Evolutionary conservation across 2,113 vertebrate species (phyloP), one percentile per base, ranked within the genome.

Genomic region (Phalacrocorax carbo): DNA sequence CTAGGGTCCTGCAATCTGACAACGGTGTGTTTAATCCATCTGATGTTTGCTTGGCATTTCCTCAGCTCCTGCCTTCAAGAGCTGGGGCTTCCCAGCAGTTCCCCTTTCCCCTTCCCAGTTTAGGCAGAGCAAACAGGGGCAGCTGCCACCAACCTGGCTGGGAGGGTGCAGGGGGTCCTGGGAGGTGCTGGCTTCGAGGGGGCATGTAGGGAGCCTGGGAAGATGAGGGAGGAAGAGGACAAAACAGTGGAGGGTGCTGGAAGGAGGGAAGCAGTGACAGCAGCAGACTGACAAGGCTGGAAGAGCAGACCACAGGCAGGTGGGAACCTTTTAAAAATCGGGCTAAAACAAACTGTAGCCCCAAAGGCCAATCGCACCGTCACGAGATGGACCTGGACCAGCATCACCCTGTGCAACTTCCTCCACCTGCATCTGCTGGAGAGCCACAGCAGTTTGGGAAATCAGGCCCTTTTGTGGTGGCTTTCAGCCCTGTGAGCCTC

Each of bases 131-230:
- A 78, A 82, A 49, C 4, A 55, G 19, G n/a, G 58, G 51, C 23
- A n/a, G 34, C 60, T 23, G 30, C 60, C 52, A 36, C 17, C 21
- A 71, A 40, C 65, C 58, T n/a, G 46, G 18, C 26, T 77, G 87
- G 30, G 66, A 58, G 22, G 5, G 16, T 19, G 26, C 1, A 5
- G n/a, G 18, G 19, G 21, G 20, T 4, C 52, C 66, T 1, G 0
- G 32, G 48, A 40, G 38, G 70, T 32, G 26, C 27, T 48, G 26
- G 17, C 11, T 55, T 34, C 0, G 0, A 68, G 36, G 51, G 58
- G 30, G 38, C 44, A 46, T 1, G 1, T 5, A 4, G 29, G n/a
- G 60, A 61, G 22, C 0, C 0, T 27, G 36, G 32, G 48, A 61
- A 62, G 68, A 38, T 30, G 61, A 27, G 46, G 29, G 38, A 61